phyloP scores from a whole-genome alignment of 2,113 vertebrate genomes.

The Meles meles region DNA sequence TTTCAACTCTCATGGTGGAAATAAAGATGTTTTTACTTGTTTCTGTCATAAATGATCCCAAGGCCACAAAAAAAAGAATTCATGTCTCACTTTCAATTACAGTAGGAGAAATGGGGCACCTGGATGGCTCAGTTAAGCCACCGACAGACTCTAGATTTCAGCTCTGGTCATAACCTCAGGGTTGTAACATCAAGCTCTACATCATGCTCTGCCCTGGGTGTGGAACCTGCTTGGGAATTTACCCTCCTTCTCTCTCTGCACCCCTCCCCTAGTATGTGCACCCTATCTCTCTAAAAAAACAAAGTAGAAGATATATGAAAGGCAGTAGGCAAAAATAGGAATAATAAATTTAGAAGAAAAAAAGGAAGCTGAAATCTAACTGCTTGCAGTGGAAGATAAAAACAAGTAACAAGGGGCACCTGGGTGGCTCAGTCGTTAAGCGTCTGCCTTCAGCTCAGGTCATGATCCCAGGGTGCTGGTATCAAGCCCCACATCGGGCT shows the following conservation, averaged over 20 bases:
- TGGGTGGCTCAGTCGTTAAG: not conserved
- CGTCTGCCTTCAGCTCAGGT: not conserved
- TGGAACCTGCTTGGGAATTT: not conserved
- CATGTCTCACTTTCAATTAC: not conserved
- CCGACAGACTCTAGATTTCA: not conserved
- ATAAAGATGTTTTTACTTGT: not conserved
- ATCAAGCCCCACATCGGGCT: not conserved
- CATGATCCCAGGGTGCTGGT: not conserved
- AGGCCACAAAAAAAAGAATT: not conserved
- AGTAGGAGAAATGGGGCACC: not conserved
- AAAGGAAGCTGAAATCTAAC: not conserved
- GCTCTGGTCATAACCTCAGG: not conserved
- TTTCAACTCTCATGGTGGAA: not conserved
- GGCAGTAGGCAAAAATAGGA: not conserved
- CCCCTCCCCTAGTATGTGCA: not conserved
- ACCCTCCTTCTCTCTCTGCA: not conserved
- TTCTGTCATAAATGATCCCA: not conserved
- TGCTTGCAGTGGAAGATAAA: not conserved
- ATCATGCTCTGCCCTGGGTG: not conserved
- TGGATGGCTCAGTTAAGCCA: not conserved
- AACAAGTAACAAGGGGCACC: not conserved
- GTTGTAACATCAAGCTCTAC: not conserved
- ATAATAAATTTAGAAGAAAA: not conserved
- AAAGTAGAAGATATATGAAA: not conserved
- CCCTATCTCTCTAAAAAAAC: not conserved